These are phyloP conservation scores for Megalopta genalis DNA, from an alignment of 1,140 invertebrate genomes.

Conservation along the genomic window DNA sequence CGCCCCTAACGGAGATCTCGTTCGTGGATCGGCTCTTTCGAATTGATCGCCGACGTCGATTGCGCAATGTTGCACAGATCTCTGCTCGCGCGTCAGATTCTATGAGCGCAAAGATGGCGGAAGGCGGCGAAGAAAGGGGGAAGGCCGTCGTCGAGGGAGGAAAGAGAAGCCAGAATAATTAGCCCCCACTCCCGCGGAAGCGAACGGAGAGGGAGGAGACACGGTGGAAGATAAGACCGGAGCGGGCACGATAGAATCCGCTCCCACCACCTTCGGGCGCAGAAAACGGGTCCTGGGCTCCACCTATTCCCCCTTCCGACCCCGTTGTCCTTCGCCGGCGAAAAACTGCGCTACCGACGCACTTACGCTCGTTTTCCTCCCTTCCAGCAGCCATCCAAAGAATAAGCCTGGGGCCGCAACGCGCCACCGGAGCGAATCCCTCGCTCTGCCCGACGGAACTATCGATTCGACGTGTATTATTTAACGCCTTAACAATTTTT, in stretches of 20 bases:
- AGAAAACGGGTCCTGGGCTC: conserved; percentile 43
- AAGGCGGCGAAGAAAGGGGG: neutral
- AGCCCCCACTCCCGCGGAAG: conserved; percentile 26
- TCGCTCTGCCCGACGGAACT: too few species aligned
- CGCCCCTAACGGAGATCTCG: too few species aligned
- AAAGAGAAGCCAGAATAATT: conserved; percentile 15
- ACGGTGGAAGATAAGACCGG: conserved; percentile 46
- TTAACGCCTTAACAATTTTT: too few species aligned
- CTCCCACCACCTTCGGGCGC: conserved; percentile 38
- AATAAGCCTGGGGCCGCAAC: too few species aligned
- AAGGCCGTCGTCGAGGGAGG: neutral
- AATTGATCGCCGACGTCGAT: too few species aligned
- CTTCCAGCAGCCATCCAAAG: too few species aligned
- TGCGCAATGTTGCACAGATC: neutral
- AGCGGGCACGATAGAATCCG: conserved; percentile 48
- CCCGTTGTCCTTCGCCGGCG: neutral
- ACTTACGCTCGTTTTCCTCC: neutral
- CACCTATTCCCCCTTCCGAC: conserved; percentile 53
- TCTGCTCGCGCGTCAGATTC: neutral
- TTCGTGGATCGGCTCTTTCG: too few species aligned
- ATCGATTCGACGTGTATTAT: too few species aligned
- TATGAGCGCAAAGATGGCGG: neutral
- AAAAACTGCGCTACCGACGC: neutral
- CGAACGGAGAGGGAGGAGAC: conserved; percentile 1
- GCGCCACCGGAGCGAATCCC: too few species aligned